Conservation (phyloP, 2,797 vertebrate genomes). For the Takifugu ocellatus region DNA sequence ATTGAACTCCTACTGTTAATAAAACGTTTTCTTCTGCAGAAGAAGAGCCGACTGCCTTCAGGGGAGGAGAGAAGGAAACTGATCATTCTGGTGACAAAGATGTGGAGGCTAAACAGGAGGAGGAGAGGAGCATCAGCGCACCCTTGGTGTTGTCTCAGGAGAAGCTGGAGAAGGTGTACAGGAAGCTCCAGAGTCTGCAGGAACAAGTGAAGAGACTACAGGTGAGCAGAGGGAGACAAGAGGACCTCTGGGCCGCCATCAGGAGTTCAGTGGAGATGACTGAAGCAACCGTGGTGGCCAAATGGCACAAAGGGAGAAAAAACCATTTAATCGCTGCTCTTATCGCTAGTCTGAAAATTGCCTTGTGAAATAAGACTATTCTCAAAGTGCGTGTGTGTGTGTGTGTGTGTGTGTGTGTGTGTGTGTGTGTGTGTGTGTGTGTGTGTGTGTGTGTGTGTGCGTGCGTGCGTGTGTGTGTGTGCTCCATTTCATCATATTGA, state of each 20-base stretch:
- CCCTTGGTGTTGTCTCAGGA: slow-evolving; percentile 71
- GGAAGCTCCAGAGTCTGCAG: slow-evolving; percentile 72
- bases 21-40: slow-evolving; percentile 32
- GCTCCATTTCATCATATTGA: slow-evolving; percentile 54
- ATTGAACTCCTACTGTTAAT: too few relatives aligned
- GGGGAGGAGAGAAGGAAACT: slow-evolving; percentile 34
- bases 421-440: neutral
- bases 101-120: slow-evolving; percentile 23
- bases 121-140: slow-evolving; percentile 55
- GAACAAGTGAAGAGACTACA: slow-evolving; percentile 76
- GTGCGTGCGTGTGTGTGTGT: too few relatives aligned
- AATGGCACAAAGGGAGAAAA: slow-evolving; percentile 61
- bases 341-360: slow-evolving; percentile 67
- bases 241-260: slow-evolving; percentile 16
- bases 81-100: slow-evolving; percentile 32
- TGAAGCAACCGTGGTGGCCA: slow-evolving; percentile 63
- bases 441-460: too few relatives aligned
- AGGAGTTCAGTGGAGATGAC: slow-evolving; percentile 52
- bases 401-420: slow-evolving; percentile 1
- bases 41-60: slow-evolving; percentile 39
- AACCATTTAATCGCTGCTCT: slow-evolving; percentile 65
- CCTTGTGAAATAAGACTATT: slow-evolving; percentile 68
- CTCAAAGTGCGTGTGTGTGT: slow-evolving; percentile 46
- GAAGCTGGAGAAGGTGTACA: slow-evolving; percentile 68
- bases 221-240: slow-evolving; percentile 63